Evolutionary conservation across 1,140 invertebrate species (phyloP), one percentile per base, ranked within the genome.

Genomic region (Gryllus bimaculatus): DNA sequence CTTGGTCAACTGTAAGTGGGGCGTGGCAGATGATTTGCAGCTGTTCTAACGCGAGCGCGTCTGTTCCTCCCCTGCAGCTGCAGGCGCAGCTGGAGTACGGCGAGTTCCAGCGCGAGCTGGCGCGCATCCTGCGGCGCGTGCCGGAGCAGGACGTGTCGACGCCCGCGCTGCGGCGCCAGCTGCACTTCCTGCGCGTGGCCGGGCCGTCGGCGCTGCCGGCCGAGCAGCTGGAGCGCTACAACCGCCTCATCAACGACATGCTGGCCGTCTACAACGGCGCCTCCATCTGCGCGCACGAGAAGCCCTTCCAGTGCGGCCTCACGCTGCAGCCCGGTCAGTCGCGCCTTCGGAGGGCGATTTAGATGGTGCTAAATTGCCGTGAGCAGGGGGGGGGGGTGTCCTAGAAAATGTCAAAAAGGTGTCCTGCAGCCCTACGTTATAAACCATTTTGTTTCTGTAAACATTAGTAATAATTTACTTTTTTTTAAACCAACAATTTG

Each of bases 191-290:
- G 47, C 93, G 93, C 12, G 90, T 92, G 74, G 92, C 96, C 48
- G 96, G 96, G 47, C 92, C 93, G 10, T 91, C 95, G 54, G 95
- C 95, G 0, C 85, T 98, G 77, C 91, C 93, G 3, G 90, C 93
- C 10, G 93, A 95, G 83, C 93, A 95, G 81, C 86, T 96, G 0
- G 93, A 95, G 82, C 86, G 96, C 94, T 95, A 95, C 84, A 95
- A 95, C 85, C 89, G 93, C 20, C 85, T 96, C 20, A 91, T 94
- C 79, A 94, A 95, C 83, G 92, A 95, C 82, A 96, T 97, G 95
- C 86, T 96, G 66, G 91, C 92, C 5, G 91, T 96, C 18, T 97
- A 95, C 86, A 95, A 95, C 83, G 91, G 89, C n/a, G 94, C 94
- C 3, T 92, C 92, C 73, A 92, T 96, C 77, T 96, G 95, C 83